Evolutionary conservation across 2,888 invertebrate species (phyloP).

Genomic region (Coleophora deauratella): DNA sequence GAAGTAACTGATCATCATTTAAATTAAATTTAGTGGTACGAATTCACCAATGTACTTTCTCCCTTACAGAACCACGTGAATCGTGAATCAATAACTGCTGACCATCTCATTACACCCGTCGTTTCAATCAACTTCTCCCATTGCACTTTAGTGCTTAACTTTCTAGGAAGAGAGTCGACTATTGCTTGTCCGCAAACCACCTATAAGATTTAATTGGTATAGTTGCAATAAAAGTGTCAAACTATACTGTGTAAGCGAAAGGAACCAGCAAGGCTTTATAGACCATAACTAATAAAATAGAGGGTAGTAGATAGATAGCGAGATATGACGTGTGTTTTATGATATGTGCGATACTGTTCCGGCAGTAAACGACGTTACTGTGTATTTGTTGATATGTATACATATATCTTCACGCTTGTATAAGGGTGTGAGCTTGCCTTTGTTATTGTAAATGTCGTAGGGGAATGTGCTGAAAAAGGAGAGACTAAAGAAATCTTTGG

Average conservation of each 20-base stretch:
- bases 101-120: conserved; percentile 62
- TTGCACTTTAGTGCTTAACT: too few species aligned
- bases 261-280: conserved; percentile 53
- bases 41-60: conserved; percentile 5
- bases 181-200: conserved; percentile 12
- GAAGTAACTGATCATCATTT: too few species aligned
- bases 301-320: conserved; percentile 16
- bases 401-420: too few species aligned
- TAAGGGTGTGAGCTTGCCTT: too few species aligned
- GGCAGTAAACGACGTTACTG: too few species aligned
- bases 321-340: conserved; percentile 1
- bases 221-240: conserved; percentile 38
- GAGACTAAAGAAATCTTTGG: too few species aligned
- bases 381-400: too few species aligned
- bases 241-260: conserved; percentile 24
- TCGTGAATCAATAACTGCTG: conserved; percentile 71
- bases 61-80: conserved; percentile 55
- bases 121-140: conserved; percentile 44
- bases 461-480: too few species aligned
- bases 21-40: too few species aligned
- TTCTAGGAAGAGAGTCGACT: conserved; percentile 16
- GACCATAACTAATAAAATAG: conserved; percentile 45
- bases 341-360: too few species aligned
- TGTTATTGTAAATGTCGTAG: too few species aligned
- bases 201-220: conserved; percentile 40